Base-by-base conservation (phyloP, 2,888 invertebrate species). In the Orgyia antiqua region DNA sequence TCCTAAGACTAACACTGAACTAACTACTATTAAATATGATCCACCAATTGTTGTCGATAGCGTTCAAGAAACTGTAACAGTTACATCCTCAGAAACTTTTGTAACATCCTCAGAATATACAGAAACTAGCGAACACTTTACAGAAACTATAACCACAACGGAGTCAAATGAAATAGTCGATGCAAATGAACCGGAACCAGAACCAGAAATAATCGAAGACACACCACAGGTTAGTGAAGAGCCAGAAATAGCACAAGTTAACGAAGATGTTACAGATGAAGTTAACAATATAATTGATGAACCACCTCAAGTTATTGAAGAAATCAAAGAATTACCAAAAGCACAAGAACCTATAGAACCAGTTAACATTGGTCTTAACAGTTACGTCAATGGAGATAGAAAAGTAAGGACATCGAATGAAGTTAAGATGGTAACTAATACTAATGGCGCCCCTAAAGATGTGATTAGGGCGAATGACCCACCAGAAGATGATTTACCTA, bases 391-490 rank as follows among this genome's bases (percentile, higher is more conserved):
- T 28, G 69, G 71, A 0, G 53, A 45, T 0, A 33, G 64, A 0
- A 58, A 55, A n/a, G 52, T 65, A 0, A 59, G 80, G 17, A 68
- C 79, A 0, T 84, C 84, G 0, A 84, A 84, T 27, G 84, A 84
- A 48, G 78, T 84, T 1, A 84, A 84, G 50, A 83, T 84, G 82
- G 76, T 68, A 0, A 61, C 69, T 2, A 56, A 61, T 7, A 48
- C 62, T 1, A 82, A 79, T 29, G 72, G 76, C 0, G 61, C 54
- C 0, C 75, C 84, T 0, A 78, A 71, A 39, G 86, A 86, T 9
- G 83, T 86, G 0, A 83, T 86, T 2, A 64, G 86, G 17, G 86
- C 86, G 0, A 86, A 83, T 19, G 86, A 86, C 21, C 86, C 86
- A 0, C 86, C 84, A 0, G 86, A 86, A 49, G 84, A 86, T 11